Percentiles rank a stretch among this genome's conserved stretches.
Conservation (phyloP, 2,113 vertebrate genomes). For the Alethe castanea region DNA sequence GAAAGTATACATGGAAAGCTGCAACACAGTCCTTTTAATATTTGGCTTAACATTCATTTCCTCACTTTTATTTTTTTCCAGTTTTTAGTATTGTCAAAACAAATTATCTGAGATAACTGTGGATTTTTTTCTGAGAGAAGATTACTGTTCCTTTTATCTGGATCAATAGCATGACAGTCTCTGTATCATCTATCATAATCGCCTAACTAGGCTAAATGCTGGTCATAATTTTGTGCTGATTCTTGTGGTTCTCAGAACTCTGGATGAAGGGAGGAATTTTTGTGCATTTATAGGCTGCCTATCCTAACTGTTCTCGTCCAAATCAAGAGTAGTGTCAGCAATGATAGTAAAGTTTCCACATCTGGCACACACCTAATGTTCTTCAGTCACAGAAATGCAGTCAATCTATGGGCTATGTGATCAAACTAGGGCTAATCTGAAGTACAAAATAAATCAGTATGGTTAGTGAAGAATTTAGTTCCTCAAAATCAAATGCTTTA, state of each 20-base stretch:
- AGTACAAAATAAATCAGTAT: background rate
- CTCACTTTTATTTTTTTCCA: background rate
- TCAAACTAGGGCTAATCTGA: background rate
- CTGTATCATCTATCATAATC: background rate
- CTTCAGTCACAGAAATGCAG: background rate
- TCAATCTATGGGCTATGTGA: background rate
- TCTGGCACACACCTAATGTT: background rate
- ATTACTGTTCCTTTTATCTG: background rate
- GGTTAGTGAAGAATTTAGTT: background rate
- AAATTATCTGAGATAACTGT: background rate
- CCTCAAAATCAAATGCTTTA: background rate
- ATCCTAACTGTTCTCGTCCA: background rate
- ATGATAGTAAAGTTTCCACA: background rate
- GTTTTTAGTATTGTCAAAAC: background rate
- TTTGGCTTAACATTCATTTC: background rate
- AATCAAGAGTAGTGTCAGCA: background rate
- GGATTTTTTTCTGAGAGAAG: background rate
- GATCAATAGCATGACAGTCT: background rate
- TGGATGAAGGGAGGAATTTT: background rate
- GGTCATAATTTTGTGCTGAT: background rate
- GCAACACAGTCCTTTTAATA: background rate
- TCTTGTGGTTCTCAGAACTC: fast-evolving
- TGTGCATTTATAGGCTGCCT: background rate
- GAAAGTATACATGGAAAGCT: background rate
- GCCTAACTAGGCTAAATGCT: background rate